phyloP scores from a whole-genome alignment of 2,113 vertebrate genomes.

The Eulemur macaco region DNA sequence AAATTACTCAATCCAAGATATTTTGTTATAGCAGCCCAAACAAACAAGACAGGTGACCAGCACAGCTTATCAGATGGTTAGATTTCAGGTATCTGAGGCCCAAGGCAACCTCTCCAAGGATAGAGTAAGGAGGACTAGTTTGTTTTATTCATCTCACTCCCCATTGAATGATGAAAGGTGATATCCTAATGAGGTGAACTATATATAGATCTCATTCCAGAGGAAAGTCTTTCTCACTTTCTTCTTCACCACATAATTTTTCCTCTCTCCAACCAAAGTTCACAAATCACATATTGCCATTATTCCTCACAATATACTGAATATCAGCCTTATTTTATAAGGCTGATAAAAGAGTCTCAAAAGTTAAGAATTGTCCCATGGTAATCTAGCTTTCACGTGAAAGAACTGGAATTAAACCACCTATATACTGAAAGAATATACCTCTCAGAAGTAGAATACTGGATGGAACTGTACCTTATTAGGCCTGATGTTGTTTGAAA shows the following conservation, averaged over 20 bases:
- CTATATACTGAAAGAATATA: not conserved
- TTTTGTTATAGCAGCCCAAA: not conserved
- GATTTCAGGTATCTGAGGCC: not conserved
- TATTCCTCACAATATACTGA: not conserved
- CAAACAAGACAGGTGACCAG: too few species aligned
- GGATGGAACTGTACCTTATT: not conserved
- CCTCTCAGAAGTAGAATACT: not conserved
- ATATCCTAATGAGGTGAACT: not conserved
- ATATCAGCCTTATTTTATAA: too few species aligned
- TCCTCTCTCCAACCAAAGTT: not conserved
- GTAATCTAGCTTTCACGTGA: not conserved
- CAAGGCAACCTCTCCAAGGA: not conserved
- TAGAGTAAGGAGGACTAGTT: not conserved
- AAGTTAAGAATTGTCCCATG: not conserved
- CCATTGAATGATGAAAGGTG: not conserved
- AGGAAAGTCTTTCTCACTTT: not conserved
- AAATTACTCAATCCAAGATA: not conserved
- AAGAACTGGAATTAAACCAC: not conserved
- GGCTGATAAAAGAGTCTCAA: not conserved
- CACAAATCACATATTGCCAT: not conserved
- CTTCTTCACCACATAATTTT: not conserved
- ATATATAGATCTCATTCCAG: not conserved
- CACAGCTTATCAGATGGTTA: not conserved
- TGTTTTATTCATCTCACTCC: not conserved
- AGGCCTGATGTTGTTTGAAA: not conserved